Base-by-base conservation (phyloP, 2,113 vertebrate genomes). In the Geococcyx californianus region DNA sequence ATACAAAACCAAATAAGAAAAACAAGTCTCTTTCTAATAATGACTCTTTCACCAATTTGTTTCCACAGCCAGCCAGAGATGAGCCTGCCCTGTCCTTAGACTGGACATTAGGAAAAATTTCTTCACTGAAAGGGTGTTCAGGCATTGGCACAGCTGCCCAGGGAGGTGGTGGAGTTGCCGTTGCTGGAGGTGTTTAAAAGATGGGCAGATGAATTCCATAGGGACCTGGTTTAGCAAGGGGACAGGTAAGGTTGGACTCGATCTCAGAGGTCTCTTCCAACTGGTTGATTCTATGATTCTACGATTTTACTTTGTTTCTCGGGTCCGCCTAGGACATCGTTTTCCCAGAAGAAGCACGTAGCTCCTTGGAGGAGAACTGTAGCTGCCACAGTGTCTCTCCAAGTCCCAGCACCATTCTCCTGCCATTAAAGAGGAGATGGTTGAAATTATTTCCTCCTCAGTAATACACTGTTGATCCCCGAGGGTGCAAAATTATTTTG, bases 321-420 rank as follows among this genome's bases (percentile, higher is more conserved):
- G 16, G 9, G 10, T 13, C 78, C 64, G 23, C 29, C n/a, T 3
- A 13, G 16, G 66, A 55, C 11, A n/a, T 6, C n/a, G 31, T 49
- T 36, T 69, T 58, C 40, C 34, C 68, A 56, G 24, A 40, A 58
- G 24, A 9, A 1, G 12, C 38, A 55, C 0, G 0, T 7, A 25
- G 45, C 28, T 31, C 20, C 60, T 16, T 4, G 52, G 47, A 93
- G 45, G 19, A 20, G 16, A 77, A 8, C 25, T 33, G n/a, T 1
- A 1, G 58, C 26, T 33, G 55, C 54, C 23, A 58, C 23, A 63
- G 58, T 51, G 40, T 12, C 31, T 44, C 85, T 40, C 20, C 24
- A n/a, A n/a, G 23, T 11, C 64, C 60, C 45, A 54, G 24, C 54
- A 6, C 45, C 18, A 45, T 45, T 69, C 52, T 54, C 62, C 66